Conservation (phyloP, 2,888 invertebrate species). For the Morpho deidamia region DNA sequence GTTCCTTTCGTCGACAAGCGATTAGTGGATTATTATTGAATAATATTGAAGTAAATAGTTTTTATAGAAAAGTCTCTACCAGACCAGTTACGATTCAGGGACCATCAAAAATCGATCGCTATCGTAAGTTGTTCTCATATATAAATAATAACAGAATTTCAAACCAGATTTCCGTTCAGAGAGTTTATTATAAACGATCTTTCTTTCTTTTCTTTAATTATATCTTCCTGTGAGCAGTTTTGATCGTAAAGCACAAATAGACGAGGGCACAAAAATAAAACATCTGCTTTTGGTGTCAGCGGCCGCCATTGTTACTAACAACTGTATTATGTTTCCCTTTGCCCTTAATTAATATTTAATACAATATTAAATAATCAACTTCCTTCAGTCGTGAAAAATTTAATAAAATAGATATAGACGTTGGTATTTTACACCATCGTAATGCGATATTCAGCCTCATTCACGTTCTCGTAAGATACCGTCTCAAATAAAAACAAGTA, state of each 20-base stretch:
- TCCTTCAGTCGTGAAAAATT: too few species aligned
- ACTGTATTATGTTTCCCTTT: constrained; percentile 12
- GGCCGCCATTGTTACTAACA: constrained; percentile 12
- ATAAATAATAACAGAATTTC: constrained; percentile 42
- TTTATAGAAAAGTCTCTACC: too few species aligned
- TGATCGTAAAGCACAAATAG: constrained; percentile 50
- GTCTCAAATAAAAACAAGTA: too few species aligned
- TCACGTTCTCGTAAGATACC: too few species aligned
- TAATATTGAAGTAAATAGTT: too few species aligned
- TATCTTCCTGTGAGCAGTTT: constrained; percentile 59
- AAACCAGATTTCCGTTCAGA: constrained; percentile 53
- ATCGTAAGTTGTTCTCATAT: constrained; percentile 23
- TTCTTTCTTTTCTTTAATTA: constrained; percentile 65
- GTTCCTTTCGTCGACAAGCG: too few species aligned
- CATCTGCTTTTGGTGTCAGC: constrained; percentile 52
- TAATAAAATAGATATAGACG: too few species aligned
- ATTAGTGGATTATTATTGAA: too few species aligned
- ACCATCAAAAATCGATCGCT: background rate
- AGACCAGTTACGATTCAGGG: too few species aligned
- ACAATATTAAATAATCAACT: background rate
- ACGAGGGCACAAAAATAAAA: constrained; percentile 58
- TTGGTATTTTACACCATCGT: too few species aligned
- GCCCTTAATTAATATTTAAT: constrained; percentile 1
- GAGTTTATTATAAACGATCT: constrained; percentile 50
- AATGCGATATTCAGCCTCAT: too few species aligned